phyloP scores from a whole-genome alignment of 2,888 invertebrate species.

The Drosophila engyochracea region DNA sequence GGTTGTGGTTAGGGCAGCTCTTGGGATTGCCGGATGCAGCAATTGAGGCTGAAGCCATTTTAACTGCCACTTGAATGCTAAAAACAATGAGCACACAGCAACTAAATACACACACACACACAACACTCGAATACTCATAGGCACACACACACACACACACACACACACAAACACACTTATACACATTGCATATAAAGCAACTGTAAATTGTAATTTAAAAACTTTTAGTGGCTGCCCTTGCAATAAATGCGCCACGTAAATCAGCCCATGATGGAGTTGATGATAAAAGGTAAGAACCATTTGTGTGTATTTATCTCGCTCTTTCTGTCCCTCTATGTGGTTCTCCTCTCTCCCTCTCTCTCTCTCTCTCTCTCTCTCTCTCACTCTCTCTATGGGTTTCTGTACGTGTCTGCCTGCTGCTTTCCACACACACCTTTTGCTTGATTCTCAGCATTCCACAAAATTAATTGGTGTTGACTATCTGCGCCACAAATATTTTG shows the following conservation, averaged over 20 bases:
- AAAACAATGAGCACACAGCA: conserved; percentile 59
- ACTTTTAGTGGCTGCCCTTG: conserved; percentile 77
- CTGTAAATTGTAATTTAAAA: conserved; percentile 77
- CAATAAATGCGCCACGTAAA: conserved; percentile 67
- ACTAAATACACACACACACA: conserved; percentile 40
- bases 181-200: conserved; percentile 42
- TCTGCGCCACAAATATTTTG: conserved; percentile 60
- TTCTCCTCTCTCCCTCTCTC: neutral
- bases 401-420: neutral
- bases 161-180: conserved; percentile 1
- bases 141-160: conserved; percentile 12
- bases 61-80: conserved; percentile 78
- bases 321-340: neutral
- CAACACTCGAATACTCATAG: neutral
- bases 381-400: neutral
- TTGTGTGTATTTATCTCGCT: neutral
- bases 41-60: conserved; percentile 80
- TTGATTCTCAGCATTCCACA: conserved; percentile 18
- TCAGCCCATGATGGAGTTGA: conserved; percentile 57
- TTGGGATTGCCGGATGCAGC: conserved; percentile 67
- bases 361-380: neutral
- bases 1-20: neutral
- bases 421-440: neutral
- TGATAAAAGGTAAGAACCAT: conserved; percentile 54
- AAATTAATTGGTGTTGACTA: conserved; percentile 60